A percentile compares a stretch with the other conserved stretches of the same genome.
Evolutionary conservation across 1,140 invertebrate genomes (phyloP).

Genomic region (Brachionus koreanus): DNA sequence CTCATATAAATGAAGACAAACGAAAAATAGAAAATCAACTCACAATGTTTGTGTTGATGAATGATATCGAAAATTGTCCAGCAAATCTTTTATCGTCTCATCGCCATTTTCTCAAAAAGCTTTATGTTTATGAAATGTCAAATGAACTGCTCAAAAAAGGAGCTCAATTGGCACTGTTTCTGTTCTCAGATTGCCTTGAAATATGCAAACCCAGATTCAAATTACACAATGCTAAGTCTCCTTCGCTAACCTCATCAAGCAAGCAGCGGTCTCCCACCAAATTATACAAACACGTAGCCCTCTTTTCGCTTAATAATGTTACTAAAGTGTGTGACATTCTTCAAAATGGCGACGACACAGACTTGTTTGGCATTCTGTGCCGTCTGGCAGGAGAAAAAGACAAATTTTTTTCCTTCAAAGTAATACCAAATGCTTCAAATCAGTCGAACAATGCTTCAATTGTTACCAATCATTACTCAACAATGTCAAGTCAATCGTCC

Average conservation of each 20-base stretch:
- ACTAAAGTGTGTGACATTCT: slow-evolving; percentile 82
- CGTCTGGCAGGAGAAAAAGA: neutral
- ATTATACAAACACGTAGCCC: slow-evolving; percentile 81
- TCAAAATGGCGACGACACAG: slow-evolving; percentile 69
- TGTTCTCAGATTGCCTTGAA: slow-evolving; percentile 89
- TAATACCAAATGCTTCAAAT: neutral
- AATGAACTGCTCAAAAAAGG: slow-evolving; percentile 79
- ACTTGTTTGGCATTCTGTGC: slow-evolving; percentile 42
- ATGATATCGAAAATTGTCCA: slow-evolving; percentile 94
- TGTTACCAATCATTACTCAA: neutral
- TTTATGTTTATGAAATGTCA: slow-evolving; percentile 81
- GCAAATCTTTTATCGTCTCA: slow-evolving; percentile 84
- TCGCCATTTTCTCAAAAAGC: slow-evolving; percentile 76
- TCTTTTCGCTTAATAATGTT: slow-evolving; percentile 78
- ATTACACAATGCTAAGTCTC: slow-evolving; percentile 32
- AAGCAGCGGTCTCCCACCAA: slow-evolving; percentile 59
- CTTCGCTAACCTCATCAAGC: slow-evolving; percentile 49
- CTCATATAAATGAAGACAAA: slow-evolving; percentile 89
- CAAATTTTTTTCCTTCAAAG: slow-evolving; percentile 43
- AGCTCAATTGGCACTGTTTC: slow-evolving; percentile 78
- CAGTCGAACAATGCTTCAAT: neutral
- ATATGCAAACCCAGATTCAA: slow-evolving; percentile 41
- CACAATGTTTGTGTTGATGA: slow-evolving; percentile 92
- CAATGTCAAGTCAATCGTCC: slow-evolving; percentile 5
- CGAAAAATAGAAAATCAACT: slow-evolving; percentile 86